Evolutionary conservation across 2,888 invertebrate genomes (phyloP).

Genomic region (Sialis lutaria): DNA sequence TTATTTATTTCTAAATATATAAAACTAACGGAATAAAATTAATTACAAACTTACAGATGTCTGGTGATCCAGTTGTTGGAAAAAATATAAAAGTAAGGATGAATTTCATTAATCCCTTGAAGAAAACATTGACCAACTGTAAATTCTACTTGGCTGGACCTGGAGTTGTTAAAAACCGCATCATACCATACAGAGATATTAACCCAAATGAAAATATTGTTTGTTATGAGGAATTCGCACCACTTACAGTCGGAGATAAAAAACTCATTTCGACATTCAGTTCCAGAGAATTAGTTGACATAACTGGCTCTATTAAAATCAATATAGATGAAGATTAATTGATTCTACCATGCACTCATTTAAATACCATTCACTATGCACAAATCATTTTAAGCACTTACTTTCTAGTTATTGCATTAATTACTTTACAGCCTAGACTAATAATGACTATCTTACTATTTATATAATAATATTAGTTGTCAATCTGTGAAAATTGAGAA

Average conservation of each 20-base stretch:
- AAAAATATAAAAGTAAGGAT: constrained; percentile 35
- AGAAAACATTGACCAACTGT: constrained; percentile 42
- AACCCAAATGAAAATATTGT: constrained; percentile 33
- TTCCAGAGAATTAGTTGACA: constrained; percentile 48
- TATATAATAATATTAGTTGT: too few relatives aligned
- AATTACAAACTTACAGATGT: constrained; percentile 34
- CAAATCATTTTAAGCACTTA: too few relatives aligned
- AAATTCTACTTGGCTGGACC: constrained; percentile 54
- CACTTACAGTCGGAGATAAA: constrained; percentile 43
- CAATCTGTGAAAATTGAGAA: too few relatives aligned
- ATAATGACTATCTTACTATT: too few relatives aligned
- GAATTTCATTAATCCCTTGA: constrained; percentile 53
- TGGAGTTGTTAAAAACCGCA: constrained; percentile 40
- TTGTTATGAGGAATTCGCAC: constrained; percentile 38
- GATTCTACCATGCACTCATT: too few relatives aligned
- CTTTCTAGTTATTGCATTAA: too few relatives aligned
- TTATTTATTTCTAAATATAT: constrained; percentile 2
- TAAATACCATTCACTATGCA: too few relatives aligned
- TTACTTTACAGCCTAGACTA: too few relatives aligned
- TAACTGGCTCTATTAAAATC: constrained; percentile 44
- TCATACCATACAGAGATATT: constrained; percentile 35
- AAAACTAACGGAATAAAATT: background rate
- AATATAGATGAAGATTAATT: constrained; percentile 27
- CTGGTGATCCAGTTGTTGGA: constrained; percentile 37
- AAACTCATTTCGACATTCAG: constrained; percentile 53